Percentiles rank a stretch among this genome's conserved stretches.
These are phyloP conservation scores for Pteronotus mesoamericanus DNA, from an alignment of 2,797 vertebrate species.

Conservation along the genomic window DNA sequence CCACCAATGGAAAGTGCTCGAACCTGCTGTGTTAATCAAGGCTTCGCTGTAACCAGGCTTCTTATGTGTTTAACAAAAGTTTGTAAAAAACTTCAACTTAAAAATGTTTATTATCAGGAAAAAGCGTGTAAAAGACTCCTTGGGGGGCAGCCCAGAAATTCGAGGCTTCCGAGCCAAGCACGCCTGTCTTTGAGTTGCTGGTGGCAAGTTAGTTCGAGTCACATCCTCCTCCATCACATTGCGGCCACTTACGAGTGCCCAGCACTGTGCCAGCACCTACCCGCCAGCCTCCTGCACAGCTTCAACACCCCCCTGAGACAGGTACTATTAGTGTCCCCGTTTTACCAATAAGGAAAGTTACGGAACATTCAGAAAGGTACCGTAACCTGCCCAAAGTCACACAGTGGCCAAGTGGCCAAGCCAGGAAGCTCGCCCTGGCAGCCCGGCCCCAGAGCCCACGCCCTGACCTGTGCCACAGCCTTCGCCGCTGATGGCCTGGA, in stretches of 20 bases:
- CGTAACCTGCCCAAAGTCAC: background rate
- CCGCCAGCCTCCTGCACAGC: background rate
- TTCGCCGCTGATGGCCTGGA: background rate
- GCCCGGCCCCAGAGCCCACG: background rate
- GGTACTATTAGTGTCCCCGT: background rate
- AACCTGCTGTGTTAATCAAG: background rate
- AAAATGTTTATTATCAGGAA: background rate
- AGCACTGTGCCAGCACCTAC: rapidly evolving
- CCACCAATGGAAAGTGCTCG: rapidly evolving
- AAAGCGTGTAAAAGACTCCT: background rate
- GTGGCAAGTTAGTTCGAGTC: background rate
- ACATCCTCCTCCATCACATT: rapidly evolving
- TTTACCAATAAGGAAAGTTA: background rate
- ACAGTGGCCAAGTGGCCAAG: background rate
- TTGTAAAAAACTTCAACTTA: background rate
- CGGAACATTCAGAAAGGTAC: conserved; percentile 5
- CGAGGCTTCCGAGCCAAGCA: rapidly evolving
- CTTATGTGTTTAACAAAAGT: background rate
- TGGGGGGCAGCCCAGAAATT: background rate
- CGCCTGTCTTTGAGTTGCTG: background rate
- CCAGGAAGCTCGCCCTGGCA: background rate
- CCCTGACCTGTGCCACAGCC: background rate
- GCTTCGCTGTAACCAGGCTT: background rate
- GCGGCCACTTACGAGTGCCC: background rate
- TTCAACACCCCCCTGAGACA: background rate